Evolutionary conservation across 1,140 invertebrate genomes (phyloP).

Genomic region (Centruroides sculpturatus): DNA sequence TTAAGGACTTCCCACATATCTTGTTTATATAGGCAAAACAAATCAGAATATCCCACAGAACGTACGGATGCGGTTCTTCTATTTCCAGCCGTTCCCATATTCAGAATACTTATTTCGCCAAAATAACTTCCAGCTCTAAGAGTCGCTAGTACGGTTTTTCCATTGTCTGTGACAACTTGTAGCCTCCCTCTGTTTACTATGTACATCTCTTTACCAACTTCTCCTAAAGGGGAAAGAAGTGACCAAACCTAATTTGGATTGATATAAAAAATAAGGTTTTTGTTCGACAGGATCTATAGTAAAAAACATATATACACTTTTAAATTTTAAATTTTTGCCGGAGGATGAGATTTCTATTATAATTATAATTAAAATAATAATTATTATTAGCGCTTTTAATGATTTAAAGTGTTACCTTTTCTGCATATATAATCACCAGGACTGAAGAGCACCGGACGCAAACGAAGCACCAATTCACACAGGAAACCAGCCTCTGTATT

Average conservation of each 20-base stretch:
- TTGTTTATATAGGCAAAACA: slow-evolving; percentile 90
- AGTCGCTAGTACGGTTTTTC: slow-evolving; percentile 89
- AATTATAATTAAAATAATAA: too few species aligned
- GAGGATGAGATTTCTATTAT: too few species aligned
- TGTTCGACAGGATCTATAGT: too few species aligned
- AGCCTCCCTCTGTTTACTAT: slow-evolving; percentile 92
- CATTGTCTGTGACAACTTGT: slow-evolving; percentile 93
- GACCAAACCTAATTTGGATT: background rate
- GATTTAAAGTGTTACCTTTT: slow-evolving; percentile 54
- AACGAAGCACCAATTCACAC: slow-evolving; percentile 84
- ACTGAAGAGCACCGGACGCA: slow-evolving; percentile 90
- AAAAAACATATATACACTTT: too few species aligned
- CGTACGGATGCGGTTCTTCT: slow-evolving; percentile 88
- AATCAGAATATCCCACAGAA: slow-evolving; percentile 94
- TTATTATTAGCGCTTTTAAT: too few species aligned
- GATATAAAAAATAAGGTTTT: too few species aligned
- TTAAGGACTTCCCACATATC: slow-evolving; percentile 99
- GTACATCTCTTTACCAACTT: slow-evolving; percentile 98
- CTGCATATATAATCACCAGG: slow-evolving; percentile 97
- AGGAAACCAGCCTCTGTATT: slow-evolving; percentile 97
- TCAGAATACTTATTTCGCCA: slow-evolving; percentile 98
- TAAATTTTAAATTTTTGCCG: too few species aligned
- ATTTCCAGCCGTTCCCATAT: slow-evolving; percentile 95
- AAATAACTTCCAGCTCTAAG: slow-evolving; percentile 96
- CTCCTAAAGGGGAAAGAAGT: slow-evolving; percentile 44